Percentiles rank a stretch among this genome's conserved stretches.
phyloP scores from a whole-genome alignment of 2,113 vertebrate genomes.

The Fregetta grallaria region DNA sequence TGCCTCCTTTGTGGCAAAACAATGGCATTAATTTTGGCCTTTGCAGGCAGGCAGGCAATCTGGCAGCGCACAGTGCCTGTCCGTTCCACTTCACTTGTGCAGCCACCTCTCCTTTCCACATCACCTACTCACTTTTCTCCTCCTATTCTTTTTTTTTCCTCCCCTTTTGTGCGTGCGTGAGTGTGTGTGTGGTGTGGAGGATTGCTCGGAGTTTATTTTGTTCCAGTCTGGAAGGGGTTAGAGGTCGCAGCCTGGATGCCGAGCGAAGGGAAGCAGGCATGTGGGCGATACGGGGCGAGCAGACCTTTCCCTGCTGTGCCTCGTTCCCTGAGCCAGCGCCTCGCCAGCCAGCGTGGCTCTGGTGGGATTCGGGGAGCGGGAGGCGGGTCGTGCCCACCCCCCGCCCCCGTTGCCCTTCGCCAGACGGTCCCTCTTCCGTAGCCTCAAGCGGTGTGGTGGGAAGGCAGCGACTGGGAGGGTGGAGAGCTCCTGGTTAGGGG shows the following conservation, averaged over 20 bases:
- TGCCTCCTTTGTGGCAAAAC: slow-evolving; percentile 81
- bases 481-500: not conserved
- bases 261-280: not conserved
- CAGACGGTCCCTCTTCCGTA: not conserved
- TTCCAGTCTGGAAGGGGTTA: not conserved
- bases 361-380: not conserved
- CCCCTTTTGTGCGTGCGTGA: not conserved
- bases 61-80: slow-evolving; percentile 75
- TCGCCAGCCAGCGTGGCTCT: fast-evolving
- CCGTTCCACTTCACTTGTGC: slow-evolving; percentile 82
- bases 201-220: not conserved
- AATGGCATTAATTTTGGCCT: slow-evolving; percentile 86
- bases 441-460: not conserved
- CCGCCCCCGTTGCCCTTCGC: too few relatives aligned
- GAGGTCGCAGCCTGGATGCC: not conserved
- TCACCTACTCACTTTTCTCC: slow-evolving; percentile 38
- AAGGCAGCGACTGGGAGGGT: not conserved
- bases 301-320: not conserved
- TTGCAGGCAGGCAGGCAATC: slow-evolving; percentile 59
- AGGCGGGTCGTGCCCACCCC: fast-evolving
- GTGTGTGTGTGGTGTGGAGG: not conserved
- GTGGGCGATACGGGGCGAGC: not conserved
- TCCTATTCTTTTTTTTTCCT: not conserved
- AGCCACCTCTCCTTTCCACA: slow-evolving; percentile 62
- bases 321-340: not conserved